Evolutionary conservation across 2,113 vertebrate species (phyloP), one percentile per base, ranked within the genome.

Genomic region (Rhizomys pruinosus): DNA sequence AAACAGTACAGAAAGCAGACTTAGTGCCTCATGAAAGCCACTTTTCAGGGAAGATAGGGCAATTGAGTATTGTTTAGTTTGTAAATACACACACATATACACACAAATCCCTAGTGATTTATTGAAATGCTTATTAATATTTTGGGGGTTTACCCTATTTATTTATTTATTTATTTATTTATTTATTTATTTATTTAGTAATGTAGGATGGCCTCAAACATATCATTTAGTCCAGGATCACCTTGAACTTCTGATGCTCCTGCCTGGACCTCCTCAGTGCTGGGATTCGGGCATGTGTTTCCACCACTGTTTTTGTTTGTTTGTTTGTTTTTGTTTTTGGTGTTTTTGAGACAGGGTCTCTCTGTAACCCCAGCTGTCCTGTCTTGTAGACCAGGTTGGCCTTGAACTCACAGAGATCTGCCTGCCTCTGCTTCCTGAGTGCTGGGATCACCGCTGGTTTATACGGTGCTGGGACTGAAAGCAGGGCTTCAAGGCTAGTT

Each of bases 51-150:
- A 93, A 92, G 91, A 72, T 59, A 82, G 37, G 47, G 80, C 44
- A 68, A 15, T 82, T 95, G 37, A 71, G 1, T 81, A 81, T 79
- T 72, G 7, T 76, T 82, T 76, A 23, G 27, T 15, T 86, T 15
- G 0, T 15, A 88, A 39, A 87, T 44, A 85, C 47, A 84, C 20
- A 71, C 12, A 44, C 0, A 8, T 19, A 63, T 3, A 29, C 34
- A 61, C 6, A 80, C 7, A 63, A 77, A 44, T 55, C 27, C 2
- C 37, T 89, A 89, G 16, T 52, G 17, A 80, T 88, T 29, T 17
- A 69, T 93, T 94, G 80, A 91, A 97, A 96, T 92, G 34, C 25
- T 61, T 72, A 20, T 64, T 78, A 52, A 79, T 19, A 2, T 47
- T 87, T 25, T 85, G 42, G 68, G 44, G 93, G 89, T 85, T 94